Conservation (phyloP, 2,113 vertebrate species). For the Ramphastos sulfuratus region DNA sequence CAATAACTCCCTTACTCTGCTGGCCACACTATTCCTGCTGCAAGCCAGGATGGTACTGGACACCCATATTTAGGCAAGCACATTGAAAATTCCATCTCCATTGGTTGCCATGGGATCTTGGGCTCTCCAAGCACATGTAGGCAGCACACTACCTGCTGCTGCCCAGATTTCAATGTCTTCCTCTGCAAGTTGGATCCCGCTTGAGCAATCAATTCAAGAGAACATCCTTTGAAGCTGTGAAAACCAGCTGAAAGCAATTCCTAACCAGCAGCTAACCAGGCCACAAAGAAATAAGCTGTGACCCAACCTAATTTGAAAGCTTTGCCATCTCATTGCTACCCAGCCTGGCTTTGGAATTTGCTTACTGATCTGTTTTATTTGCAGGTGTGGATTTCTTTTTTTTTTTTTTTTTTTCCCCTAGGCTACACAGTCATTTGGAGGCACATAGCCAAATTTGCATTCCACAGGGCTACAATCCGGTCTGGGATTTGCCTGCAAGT, state of each 20-base stretch:
- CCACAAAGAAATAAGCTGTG: slow-evolving; percentile 8
- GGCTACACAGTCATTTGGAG: slow-evolving; percentile 35
- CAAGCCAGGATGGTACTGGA: background rate
- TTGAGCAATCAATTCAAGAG: slow-evolving; percentile 18
- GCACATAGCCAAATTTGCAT: slow-evolving; percentile 65
- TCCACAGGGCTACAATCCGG: slow-evolving; percentile 55
- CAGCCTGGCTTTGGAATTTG: slow-evolving; percentile 62
- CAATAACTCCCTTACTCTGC: too few relatives aligned
- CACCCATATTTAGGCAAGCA: background rate
- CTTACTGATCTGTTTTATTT: slow-evolving; percentile 57
- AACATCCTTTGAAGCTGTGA: slow-evolving; percentile 35
- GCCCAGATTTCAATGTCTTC: background rate
- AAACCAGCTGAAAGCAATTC: slow-evolving; percentile 44
- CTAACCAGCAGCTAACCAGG: background rate
- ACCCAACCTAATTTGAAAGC: slow-evolving; percentile 23
- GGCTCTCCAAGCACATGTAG: background rate
- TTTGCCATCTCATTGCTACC: slow-evolving; percentile 41
- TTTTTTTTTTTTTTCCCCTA: background rate
- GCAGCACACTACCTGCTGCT: background rate
- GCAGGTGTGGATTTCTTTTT: slow-evolving; percentile 48
- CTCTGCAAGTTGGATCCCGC: slow-evolving; percentile 20
- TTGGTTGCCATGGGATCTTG: background rate
- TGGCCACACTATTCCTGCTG: too few relatives aligned
- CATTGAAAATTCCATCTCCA: fast-evolving
- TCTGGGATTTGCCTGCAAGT: slow-evolving; percentile 67